Percentiles rank a stretch among this genome's conserved stretches.
Conservation (phyloP, 2,113 vertebrate species). For the Pristiophorus japonicus region DNA sequence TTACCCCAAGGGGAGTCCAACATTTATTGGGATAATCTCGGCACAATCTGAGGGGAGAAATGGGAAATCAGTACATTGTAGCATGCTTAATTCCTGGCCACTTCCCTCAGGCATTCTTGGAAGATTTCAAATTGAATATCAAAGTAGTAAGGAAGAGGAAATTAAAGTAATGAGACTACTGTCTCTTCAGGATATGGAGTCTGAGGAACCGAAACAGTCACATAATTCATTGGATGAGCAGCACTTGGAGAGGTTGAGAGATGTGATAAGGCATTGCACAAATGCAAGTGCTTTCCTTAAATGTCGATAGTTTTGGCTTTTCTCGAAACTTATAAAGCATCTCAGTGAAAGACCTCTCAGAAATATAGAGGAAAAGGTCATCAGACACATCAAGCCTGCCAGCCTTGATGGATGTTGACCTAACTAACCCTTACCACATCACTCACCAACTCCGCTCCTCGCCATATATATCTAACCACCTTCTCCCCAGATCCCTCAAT, state of each 20-base stretch:
- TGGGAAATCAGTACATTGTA: neutral
- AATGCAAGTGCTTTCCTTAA: neutral
- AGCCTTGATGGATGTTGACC: neutral
- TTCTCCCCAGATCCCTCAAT: too few relatives aligned
- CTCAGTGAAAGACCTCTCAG: neutral
- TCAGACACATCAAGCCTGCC: neutral
- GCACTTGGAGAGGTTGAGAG: neutral
- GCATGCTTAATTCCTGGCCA: neutral
- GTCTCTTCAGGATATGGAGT: neutral
- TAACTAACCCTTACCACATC: neutral
- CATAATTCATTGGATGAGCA: conserved; percentile 9
- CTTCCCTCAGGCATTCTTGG: neutral
- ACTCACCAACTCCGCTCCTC: too few relatives aligned
- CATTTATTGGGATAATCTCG: neutral
- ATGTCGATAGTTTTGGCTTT: neutral
- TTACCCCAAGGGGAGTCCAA: neutral
- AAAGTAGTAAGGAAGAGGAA: neutral
- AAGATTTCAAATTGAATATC: conserved; percentile 1
- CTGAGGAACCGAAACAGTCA: neutral
- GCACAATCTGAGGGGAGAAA: neutral
- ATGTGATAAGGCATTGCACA: neutral
- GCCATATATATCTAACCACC: neutral
- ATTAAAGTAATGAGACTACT: conserved; percentile 8
- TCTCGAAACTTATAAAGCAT: neutral
- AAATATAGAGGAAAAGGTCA: neutral